Percentiles rank a stretch among this genome's conserved stretches.
These are phyloP conservation scores for Calameuta pallipes DNA, from an alignment of 2,888 invertebrate species.

Conservation along the genomic window DNA sequence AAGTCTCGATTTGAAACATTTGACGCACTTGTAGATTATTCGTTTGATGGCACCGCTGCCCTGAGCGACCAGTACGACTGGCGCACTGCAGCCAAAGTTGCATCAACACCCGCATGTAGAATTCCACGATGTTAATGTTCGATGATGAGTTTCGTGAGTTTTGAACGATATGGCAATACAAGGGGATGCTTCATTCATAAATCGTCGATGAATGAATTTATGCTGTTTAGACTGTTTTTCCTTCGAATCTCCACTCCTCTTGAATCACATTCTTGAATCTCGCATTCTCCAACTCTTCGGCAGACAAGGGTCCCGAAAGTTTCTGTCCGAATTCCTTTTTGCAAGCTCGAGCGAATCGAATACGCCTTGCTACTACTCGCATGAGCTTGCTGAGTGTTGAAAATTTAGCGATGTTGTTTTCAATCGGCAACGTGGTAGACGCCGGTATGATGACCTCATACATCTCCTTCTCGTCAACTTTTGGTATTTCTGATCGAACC, in stretches of 20 bases:
- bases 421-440: no score
- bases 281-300: no score
- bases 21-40: neutral
- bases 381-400: no score
- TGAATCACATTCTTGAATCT: no score
- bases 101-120: slow-evolving; percentile 7
- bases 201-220: slow-evolving; percentile 20
- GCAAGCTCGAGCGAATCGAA: no score
- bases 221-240: neutral
- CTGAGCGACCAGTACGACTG: neutral
- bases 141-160: slow-evolving; percentile 4
- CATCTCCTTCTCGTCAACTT: no score
- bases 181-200: slow-evolving; percentile 15
- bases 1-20: slow-evolving; percentile 9
- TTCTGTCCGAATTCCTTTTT: no score
- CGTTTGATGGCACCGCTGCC: neutral
- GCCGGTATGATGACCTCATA: no score
- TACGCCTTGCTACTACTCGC: no score
- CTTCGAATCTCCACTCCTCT: neutral
- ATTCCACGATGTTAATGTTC: neutral
- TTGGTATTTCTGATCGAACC: no score
- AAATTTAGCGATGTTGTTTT: no score
- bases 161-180: slow-evolving; percentile 11
- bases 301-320: no score
- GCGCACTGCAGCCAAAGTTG: neutral